Base-by-base conservation (phyloP, 2,888 invertebrate species). In the Napeogenes sylphis region DNA sequence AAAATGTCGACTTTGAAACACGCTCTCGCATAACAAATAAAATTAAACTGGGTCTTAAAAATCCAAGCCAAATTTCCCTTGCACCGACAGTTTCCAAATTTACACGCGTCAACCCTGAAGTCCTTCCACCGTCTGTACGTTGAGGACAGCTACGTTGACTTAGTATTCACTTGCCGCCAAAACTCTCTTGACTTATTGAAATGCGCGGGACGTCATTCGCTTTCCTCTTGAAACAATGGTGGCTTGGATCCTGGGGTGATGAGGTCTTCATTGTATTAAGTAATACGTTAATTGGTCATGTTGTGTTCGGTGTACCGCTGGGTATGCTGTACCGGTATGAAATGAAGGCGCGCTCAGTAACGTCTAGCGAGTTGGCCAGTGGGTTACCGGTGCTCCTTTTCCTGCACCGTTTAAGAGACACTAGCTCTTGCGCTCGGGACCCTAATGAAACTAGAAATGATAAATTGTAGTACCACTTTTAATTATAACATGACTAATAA, bases 351-450 rank as follows among this genome's bases (percentile, higher is more conserved):
- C 71, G 76, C 80, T 78, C 75, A 78, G 81, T 84, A 84, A 81
- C 77, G 84, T 74, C 78, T 82, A 81, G 86, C 79, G 83, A 90
- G 87, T 90, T 88, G 90, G 89, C 89, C 88, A 90, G 87, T 90
- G 84, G 90, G 90, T 90, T 89, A 90, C 82, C 87, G 82, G 85
- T 81, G 85, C 81, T 86, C 88, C 86, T 88, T 87, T 90, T 89
- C 90, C 88, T 87, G 89, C 83, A 81, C 78, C 71, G 79, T 80
- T 79, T 86, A 85, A 56, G n/a, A n/a, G n/a, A n/a, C n/a, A n/a
- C n/a, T n/a, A n/a, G n/a, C 63, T 66, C 67, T 69, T 21, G 21
- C 66, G 64, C n/a, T n/a, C 61, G 68, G 65, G 62, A 62, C 65
- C 58, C 62, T 61, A 63, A 67, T 67, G 57, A 61, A 59, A 64